Percentiles rank a stretch among this genome's conserved stretches.
Conservation (phyloP, 2,797 vertebrate species). For the Rhynchotus rufescens region DNA sequence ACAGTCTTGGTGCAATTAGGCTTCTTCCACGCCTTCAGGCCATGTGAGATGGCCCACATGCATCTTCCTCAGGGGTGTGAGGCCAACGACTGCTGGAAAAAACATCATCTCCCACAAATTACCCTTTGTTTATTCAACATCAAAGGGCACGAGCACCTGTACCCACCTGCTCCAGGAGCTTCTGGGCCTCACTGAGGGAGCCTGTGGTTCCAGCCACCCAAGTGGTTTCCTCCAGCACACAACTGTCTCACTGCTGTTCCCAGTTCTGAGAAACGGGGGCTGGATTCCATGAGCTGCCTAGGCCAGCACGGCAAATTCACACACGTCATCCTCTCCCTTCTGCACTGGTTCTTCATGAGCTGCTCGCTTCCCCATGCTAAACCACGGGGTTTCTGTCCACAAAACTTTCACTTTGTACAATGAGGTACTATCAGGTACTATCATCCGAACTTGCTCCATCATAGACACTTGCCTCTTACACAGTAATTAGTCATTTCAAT, state of each 20-base stretch:
- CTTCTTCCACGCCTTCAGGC: background rate
- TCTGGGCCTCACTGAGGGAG: background rate
- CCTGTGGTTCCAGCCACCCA: background rate
- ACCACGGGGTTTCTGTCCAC: background rate
- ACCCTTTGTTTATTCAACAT: background rate
- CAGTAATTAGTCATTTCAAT: background rate
- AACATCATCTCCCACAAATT: background rate
- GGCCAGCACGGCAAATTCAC: background rate
- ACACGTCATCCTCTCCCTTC: background rate
- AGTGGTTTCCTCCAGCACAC: background rate
- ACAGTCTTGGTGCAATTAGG: fast-evolving
- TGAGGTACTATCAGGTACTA: background rate
- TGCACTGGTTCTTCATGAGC: background rate
- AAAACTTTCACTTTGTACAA: background rate
- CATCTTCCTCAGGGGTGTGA: background rate
- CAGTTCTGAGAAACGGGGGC: background rate
- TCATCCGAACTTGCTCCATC: background rate
- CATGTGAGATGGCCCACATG: background rate
- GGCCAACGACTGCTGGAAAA: background rate
- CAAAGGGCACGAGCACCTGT: background rate
- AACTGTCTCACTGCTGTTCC: background rate
- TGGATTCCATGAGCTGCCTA: fast-evolving
- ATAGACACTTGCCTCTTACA: background rate
- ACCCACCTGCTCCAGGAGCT: background rate
- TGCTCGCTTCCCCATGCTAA: background rate